Percentiles rank a stretch among this genome's conserved stretches.
These are phyloP conservation scores for Lissonota sp. DNA, from an alignment of 2,888 invertebrate species.

Conservation along the genomic window DNA sequence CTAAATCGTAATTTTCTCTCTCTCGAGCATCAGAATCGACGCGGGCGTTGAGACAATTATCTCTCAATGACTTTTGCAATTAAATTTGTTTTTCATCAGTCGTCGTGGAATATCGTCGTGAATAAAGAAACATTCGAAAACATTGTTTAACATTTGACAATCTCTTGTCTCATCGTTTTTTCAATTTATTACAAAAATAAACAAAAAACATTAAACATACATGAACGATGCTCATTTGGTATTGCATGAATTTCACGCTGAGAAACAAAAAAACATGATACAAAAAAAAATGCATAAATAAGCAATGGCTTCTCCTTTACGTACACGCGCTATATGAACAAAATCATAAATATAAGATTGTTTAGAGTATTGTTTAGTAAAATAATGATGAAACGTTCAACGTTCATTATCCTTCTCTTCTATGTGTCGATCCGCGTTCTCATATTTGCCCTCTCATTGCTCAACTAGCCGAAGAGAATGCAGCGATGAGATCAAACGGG, in stretches of 20 bases:
- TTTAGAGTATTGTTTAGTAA: not conserved
- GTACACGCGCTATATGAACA: slow-evolving; percentile 28
- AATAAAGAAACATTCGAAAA: slow-evolving; percentile 1
- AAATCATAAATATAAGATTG: slow-evolving; percentile 50
- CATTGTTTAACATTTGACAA: not conserved
- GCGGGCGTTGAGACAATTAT: slow-evolving; percentile 1
- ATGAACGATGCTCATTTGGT: slow-evolving; percentile 68
- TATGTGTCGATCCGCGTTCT: not conserved
- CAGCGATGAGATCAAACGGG: not conserved
- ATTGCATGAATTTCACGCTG: slow-evolving; percentile 16
- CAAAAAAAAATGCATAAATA: slow-evolving; percentile 70
- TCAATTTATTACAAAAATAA: slow-evolving; percentile 70
- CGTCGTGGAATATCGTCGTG: not conserved
- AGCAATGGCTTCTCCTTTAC: slow-evolving; percentile 56
- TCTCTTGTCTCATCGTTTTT: slow-evolving; percentile 6
- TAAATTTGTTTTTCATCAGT: not conserved
- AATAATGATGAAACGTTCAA: slow-evolving; percentile 11
- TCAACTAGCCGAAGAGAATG: not conserved
- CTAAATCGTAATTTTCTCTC: slow-evolving; percentile 63
- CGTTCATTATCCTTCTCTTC: slow-evolving; percentile 6
- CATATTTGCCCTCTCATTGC: no score
- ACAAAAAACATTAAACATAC: slow-evolving; percentile 64
- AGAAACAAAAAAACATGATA: slow-evolving; percentile 42
- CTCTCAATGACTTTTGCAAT: not conserved
- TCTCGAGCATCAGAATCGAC: slow-evolving; percentile 29